Percentiles rank a stretch among this genome's conserved stretches.
Evolutionary conservation across 2,888 invertebrate species (phyloP).

Genomic region (Rhamphomyia laevipes): DNA sequence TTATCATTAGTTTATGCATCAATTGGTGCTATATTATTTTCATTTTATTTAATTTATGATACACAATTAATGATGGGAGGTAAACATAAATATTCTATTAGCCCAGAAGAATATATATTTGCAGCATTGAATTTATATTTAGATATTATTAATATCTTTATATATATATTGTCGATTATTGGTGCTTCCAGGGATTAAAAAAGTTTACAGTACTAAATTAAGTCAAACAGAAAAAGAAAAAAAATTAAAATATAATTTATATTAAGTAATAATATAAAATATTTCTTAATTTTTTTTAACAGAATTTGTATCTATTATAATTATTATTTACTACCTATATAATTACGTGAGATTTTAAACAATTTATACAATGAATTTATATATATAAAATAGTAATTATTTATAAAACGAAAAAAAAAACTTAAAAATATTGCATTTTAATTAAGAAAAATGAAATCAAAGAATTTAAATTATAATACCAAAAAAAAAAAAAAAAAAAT

Average conservation of each 20-base stretch:
- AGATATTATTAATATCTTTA: slow-evolving; percentile 81
- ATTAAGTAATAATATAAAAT: no score
- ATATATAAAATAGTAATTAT: no score
- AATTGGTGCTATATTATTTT: slow-evolving; percentile 78
- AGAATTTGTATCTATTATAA: no score
- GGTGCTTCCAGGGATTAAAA: background rate
- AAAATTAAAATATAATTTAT: background rate
- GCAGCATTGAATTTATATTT: slow-evolving; percentile 83
- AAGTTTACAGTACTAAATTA: background rate
- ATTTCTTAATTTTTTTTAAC: no score
- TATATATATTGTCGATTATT: slow-evolving; percentile 55
- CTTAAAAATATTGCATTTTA: no score
- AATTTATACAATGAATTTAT: no score
- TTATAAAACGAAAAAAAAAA: no score
- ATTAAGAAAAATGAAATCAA: no score
- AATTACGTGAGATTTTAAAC: no score
- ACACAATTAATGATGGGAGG: slow-evolving; percentile 88
- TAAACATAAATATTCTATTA: slow-evolving; percentile 76
- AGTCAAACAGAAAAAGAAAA: background rate
- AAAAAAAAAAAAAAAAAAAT: no score
- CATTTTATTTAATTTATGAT: slow-evolving; percentile 82
- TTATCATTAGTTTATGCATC: slow-evolving; percentile 69
- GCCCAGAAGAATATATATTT: slow-evolving; percentile 91
- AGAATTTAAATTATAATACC: no score
- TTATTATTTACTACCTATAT: no score